Evolutionary conservation across 2,113 vertebrate species (phyloP), one percentile per base, ranked within the genome.

Genomic region (Chaetura pelagica): DNA sequence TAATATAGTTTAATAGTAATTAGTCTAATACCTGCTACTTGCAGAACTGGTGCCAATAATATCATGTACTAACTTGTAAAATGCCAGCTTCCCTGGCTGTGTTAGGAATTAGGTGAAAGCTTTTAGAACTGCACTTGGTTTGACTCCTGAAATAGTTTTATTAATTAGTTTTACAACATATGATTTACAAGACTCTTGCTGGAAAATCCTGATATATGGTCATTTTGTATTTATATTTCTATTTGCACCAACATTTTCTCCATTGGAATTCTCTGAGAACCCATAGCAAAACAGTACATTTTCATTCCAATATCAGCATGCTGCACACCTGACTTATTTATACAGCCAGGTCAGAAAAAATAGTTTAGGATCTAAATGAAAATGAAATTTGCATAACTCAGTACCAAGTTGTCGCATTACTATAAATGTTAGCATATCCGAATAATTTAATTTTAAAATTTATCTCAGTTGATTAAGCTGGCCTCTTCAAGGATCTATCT

Each of bases 1-100:
- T 85, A 94, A 91, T 80, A 94, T 88, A 88, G 95, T 92, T 97
- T 97, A 96, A 97, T 89, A 82, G 71, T 78, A 95, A 95, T 97
- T 92, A 96, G 87, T 79, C 63, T 93, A 89, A 91, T 82, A 84
- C 18, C 75, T 96, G 94, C 68, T 76, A 69, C 68, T 86, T 87
- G 78, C 62, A 87, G 74, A 93, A 84, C 27, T 61, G 52, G 54
- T 95, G 73, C 73, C 90, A 97, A 92, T 89, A 89, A 77, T 90
- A 89, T 83, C 68, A 66, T 68, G 55, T 82, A 93, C 67, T n/a
- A 72, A 90, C 46, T 34, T 85, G 38, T 61, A 91, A 96, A 97
- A 95, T 59, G 40, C 59, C 89, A 96, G 2, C 46, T 72, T 89
- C 74, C 91, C 51, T 82, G 87, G 15, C 76, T 93, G 57, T 4